Evolutionary conservation across 2,888 invertebrate species (phyloP).

Genomic region (Adineta ricciae): DNA sequence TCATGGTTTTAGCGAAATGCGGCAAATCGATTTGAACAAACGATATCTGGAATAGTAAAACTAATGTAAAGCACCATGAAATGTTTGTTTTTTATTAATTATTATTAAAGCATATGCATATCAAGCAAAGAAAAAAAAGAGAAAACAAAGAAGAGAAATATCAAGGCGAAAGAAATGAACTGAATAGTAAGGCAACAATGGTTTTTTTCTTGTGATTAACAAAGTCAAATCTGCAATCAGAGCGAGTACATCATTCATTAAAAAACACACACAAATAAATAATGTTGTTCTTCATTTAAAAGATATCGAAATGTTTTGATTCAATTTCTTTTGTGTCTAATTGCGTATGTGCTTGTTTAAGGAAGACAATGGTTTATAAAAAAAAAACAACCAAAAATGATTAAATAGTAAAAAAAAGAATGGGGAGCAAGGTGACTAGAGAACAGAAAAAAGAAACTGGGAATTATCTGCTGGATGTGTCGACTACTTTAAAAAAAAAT

Average conservation of each 20-base stretch:
- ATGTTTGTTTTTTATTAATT: background rate
- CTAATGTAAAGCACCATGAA: background rate
- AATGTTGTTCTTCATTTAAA: background rate
- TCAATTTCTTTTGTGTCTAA: background rate
- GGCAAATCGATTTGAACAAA: background rate
- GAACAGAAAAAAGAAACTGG: background rate
- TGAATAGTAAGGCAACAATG: background rate
- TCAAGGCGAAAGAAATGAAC: background rate
- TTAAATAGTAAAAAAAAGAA: background rate
- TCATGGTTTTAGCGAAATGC: background rate
- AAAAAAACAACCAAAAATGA: background rate
- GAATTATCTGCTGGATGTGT: background rate
- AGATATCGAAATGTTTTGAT: background rate
- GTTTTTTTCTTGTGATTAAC: background rate
- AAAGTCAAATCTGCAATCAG: background rate
- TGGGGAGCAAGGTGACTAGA: background rate
- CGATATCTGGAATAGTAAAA: background rate
- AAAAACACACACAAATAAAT: background rate
- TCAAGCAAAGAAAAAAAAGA: background rate
- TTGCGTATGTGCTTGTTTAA: background rate
- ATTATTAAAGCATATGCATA: conserved; percentile 13
- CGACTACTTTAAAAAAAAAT: background rate
- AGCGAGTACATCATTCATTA: background rate
- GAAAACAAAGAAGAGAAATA: background rate
- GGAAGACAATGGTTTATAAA: background rate